These are phyloP conservation scores for Corydoras maculifer DNA, from an alignment of 2,113 vertebrate genomes.

Conservation along the genomic window DNA sequence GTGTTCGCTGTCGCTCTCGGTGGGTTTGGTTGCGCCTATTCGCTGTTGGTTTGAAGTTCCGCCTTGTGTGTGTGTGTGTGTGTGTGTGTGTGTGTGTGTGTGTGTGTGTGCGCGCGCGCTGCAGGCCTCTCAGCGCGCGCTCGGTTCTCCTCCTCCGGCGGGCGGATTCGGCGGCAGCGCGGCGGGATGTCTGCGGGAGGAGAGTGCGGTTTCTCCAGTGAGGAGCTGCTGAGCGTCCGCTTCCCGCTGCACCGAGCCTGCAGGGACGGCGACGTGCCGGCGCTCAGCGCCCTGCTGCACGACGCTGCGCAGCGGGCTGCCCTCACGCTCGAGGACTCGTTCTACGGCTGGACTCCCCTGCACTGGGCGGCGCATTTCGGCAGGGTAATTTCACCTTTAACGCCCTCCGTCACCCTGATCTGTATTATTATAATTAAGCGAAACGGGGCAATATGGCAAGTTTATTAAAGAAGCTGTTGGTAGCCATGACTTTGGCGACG, in stretches of 20 bases:
- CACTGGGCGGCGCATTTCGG: conserved; percentile 97
- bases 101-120: neutral
- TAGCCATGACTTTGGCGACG: too few species aligned
- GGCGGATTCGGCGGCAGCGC: neutral
- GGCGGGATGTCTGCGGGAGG: conserved; percentile 62
- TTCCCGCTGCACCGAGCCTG: conserved; percentile 95
- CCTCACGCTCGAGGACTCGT: conserved; percentile 82
- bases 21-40: neutral
- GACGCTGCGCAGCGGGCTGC: conserved; percentile 63
- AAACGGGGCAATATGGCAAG: too few species aligned
- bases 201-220: conserved; percentile 91
- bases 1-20: neutral
- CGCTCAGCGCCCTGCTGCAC: conserved; percentile 77
- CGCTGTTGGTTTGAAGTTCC: too few species aligned
- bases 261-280: conserved; percentile 84
- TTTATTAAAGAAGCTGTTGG: too few species aligned
- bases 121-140: neutral
- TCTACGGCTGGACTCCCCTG: conserved; percentile 94
- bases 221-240: conserved; percentile 85
- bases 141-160: neutral
- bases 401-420: too few species aligned
- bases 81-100: neutral
- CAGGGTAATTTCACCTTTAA: conserved; percentile 65
- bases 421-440: too few species aligned
- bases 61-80: neutral